Evolutionary conservation across 2,888 invertebrate genomes (phyloP), one percentile per base, ranked within the genome.

Genomic region (Ormyrus thymus): DNA sequence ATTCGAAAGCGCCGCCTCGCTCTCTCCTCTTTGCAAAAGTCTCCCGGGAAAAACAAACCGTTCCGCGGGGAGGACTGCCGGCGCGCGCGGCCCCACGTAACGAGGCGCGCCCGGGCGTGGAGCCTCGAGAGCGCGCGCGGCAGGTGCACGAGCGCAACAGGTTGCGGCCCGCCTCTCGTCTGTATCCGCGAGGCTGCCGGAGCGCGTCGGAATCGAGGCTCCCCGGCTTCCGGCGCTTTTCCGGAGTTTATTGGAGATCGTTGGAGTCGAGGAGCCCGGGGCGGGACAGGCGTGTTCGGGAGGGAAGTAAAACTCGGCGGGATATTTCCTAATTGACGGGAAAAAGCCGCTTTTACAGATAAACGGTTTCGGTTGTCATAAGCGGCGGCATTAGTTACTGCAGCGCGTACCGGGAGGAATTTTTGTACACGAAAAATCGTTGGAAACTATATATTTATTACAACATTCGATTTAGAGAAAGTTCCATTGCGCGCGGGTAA

Each of bases 11-110:
- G 29, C 29, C 2, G 29, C 29, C 29, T 29, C 13, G 13, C 43
- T 59, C 7, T 29, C 43, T 59, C 13, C 8, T 61, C 29, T 61
- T 61, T 61, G 61, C 61, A 46, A 61, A 61, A 61, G 61, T 61
- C 7, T 29, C 45, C 45, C n/a, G 3, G 5, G 61, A 0, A 61
- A 43, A 61, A 61, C 45, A 61, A 61, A 61, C 45, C 61, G n/a
- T 55, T 51, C 6, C 13, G 13, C 55, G 13, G 8, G 2, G 51
- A 51, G 51, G 11, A 51, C 8, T 10, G 11, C 9, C n/a, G n/a
- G 55, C 10, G 11, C n/a, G n/a, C 10, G 55, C 10, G 55, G 7
- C 3, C 11, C 9, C 2, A 51, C 8, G 51, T 10, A 51, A 51
- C 8, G 51, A 51, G 51, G 11, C 8, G 11, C 51, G 8, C 5